Evolutionary conservation across 1,140 invertebrate genomes (phyloP).

Genomic region (Hyphantria cunea): DNA sequence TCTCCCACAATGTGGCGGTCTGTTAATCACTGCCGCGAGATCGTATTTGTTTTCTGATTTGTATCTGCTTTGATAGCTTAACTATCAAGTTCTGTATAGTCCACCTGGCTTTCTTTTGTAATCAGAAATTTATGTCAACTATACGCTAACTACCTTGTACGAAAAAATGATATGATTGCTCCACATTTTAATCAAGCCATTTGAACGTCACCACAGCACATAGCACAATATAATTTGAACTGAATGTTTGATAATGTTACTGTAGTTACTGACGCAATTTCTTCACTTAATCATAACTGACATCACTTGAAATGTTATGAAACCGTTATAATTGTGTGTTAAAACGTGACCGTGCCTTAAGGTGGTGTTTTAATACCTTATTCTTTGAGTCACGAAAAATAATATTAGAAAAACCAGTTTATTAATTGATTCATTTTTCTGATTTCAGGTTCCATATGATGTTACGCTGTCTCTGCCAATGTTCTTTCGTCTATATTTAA

Average conservation of each 20-base stretch:
- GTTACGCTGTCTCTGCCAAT: slow-evolving; percentile 98
- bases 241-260: neutral
- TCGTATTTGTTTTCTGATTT: too few species aligned
- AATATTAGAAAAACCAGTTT: neutral
- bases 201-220: slow-evolving; percentile 16
- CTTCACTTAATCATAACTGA: slow-evolving; percentile 17
- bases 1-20: too few species aligned
- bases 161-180: neutral
- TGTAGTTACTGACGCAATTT: neutral
- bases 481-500: slow-evolving; percentile 99
- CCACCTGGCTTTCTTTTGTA: too few species aligned
- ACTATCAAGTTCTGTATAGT: too few species aligned
- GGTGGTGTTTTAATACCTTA: slow-evolving; percentile 15
- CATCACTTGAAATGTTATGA: slow-evolving; percentile 32
- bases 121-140: too few species aligned
- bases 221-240: slow-evolving; percentile 12
- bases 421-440: slow-evolving; percentile 27
- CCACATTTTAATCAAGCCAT: neutral
- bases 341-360: slow-evolving; percentile 11
- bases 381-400: too few species aligned
- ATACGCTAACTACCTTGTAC: too few species aligned
- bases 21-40: too few species aligned
- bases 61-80: too few species aligned
- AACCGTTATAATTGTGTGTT: neutral
- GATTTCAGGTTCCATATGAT: slow-evolving; percentile 93